These are phyloP conservation scores for Microtus richardsoni DNA, from an alignment of 2,113 vertebrate genomes.

Conservation along the genomic window DNA sequence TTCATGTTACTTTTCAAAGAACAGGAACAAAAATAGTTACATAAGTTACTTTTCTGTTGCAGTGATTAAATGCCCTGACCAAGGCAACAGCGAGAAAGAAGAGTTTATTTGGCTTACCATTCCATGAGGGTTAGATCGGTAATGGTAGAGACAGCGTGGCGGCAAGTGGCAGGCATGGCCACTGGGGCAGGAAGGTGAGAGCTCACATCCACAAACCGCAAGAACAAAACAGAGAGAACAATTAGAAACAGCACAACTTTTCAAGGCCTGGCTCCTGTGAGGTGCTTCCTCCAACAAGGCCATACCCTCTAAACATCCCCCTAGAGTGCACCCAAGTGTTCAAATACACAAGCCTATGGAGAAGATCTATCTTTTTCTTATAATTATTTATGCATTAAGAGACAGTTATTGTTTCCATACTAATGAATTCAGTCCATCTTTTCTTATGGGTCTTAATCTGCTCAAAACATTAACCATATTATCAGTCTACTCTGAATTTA, in stretches of 20 bases:
- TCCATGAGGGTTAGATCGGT: background rate
- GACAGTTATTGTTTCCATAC: constrained; percentile 54
- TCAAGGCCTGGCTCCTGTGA: background rate
- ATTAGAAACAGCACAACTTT: background rate
- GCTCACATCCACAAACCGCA: background rate
- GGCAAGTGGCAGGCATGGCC: background rate
- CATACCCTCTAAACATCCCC: background rate
- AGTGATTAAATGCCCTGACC: background rate
- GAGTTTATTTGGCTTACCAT: background rate
- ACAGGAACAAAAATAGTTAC: constrained; percentile 1
- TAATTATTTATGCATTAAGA: constrained; percentile 39
- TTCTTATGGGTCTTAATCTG: constrained; percentile 62
- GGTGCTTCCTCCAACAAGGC: background rate
- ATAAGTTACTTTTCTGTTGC: background rate
- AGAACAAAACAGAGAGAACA: background rate
- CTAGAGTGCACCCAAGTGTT: background rate
- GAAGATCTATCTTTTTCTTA: background rate
- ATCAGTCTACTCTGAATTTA: constrained; percentile 50
- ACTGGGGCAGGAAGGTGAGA: background rate
- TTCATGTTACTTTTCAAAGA: constrained; percentile 53
- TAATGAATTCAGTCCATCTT: constrained; percentile 65
- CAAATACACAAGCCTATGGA: background rate
- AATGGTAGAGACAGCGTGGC: background rate
- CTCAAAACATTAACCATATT: constrained; percentile 55
- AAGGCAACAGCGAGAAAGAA: background rate